A percentile compares a stretch with the other conserved stretches of the same genome.
Evolutionary conservation across 2,113 vertebrate species (phyloP).

Genomic region (Chionodraco myersi): DNA sequence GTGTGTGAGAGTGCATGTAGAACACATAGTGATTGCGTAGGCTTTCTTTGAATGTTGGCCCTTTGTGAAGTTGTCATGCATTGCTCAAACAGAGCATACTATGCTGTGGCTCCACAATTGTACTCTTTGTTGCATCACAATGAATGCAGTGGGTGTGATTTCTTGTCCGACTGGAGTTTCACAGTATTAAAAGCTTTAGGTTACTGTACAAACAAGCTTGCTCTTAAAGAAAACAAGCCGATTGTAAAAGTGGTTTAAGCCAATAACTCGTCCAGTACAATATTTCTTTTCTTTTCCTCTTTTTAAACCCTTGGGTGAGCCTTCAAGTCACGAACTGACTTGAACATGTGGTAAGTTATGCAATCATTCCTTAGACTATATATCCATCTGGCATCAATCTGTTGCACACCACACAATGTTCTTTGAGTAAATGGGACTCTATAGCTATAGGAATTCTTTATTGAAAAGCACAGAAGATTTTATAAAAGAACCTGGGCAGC

Average conservation of each 20-base stretch:
- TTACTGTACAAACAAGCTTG: constrained; percentile 51
- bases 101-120: constrained; percentile 38
- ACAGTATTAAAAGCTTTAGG: constrained; percentile 63
- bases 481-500: constrained; percentile 72
- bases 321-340: constrained; percentile 29
- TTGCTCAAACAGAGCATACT: constrained; percentile 40
- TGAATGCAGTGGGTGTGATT: constrained; percentile 52
- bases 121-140: constrained; percentile 62
- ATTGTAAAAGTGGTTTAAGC: constrained; percentile 39
- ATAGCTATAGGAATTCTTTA: constrained; percentile 78
- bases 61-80: constrained; percentile 63
- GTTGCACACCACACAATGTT: constrained; percentile 29
- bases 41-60: constrained; percentile 57
- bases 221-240: constrained; percentile 24
- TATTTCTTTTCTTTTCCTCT: constrained; percentile 15
- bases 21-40: constrained; percentile 52
- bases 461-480: constrained; percentile 86
- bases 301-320: constrained; percentile 13
- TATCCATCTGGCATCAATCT: constrained; percentile 67
- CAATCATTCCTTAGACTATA: constrained; percentile 47
- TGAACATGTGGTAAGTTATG: constrained; percentile 66
- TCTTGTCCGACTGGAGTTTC: constrained; percentile 26
- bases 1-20: constrained; percentile 67
- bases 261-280: constrained; percentile 13
- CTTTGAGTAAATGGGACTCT: constrained; percentile 40